These are phyloP conservation scores for Acronicta aceris DNA, from an alignment of 2,888 invertebrate species.

Conservation along the genomic window DNA sequence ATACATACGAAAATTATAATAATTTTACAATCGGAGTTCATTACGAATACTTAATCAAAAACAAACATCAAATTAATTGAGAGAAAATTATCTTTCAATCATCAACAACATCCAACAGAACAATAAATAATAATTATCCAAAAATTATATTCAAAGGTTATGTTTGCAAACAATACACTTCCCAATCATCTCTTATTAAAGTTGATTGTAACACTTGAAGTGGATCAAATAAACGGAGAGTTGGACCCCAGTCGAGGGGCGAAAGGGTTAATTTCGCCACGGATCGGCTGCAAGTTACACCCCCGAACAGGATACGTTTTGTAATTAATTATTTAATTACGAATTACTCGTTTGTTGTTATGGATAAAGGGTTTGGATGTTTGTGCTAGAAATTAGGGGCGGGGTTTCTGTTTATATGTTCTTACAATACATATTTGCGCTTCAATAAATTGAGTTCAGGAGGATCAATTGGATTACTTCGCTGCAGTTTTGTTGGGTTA, in stretches of 20 bases:
- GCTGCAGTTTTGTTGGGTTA: neutral
- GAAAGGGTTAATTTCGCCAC: constrained; percentile 38
- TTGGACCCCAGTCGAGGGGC: constrained; percentile 26
- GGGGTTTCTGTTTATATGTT: constrained; percentile 30
- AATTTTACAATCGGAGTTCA: neutral
- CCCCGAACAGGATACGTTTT: constrained; percentile 53
- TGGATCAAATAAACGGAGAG: constrained; percentile 47
- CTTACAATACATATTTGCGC: constrained; percentile 10
- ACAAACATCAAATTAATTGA: neutral
- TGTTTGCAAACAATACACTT: constrained; percentile 25
- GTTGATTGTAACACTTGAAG: constrained; percentile 46
- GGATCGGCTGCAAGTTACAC: constrained; percentile 41
- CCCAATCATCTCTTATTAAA: constrained; percentile 34
- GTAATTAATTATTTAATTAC: constrained; percentile 66
- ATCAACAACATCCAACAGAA: constrained; percentile 1
- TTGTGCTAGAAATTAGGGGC: constrained; percentile 33
- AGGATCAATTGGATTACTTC: neutral
- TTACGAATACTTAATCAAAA: neutral
- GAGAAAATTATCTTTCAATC: neutral
- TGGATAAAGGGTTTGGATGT: constrained; percentile 49
- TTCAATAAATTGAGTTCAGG: constrained; percentile 9
- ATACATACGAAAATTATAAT: no score
- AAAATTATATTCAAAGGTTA: constrained; percentile 36
- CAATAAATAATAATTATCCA: constrained; percentile 12
- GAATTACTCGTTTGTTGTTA: constrained; percentile 55